A percentile compares a stretch with the other conserved stretches of the same genome.
Evolutionary conservation across 30 jellyfish, hydroid and myxozoan species (phyloP).

Genomic region (Aurelia aurita): DNA sequence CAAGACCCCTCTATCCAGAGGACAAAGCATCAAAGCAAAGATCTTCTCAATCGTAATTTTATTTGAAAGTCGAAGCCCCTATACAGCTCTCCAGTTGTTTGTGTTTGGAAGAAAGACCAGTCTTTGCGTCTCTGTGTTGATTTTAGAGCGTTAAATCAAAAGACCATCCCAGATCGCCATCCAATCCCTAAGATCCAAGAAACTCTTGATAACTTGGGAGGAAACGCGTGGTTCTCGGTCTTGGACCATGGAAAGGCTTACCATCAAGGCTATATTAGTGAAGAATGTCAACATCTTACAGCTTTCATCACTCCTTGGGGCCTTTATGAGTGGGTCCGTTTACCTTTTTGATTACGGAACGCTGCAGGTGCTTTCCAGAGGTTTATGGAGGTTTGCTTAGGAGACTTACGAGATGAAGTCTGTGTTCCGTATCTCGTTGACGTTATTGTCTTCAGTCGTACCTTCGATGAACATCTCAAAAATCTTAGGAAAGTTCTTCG

Average conservation of each 20-base stretch:
- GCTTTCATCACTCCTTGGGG: conserved; percentile 70
- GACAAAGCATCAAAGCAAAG: neutral
- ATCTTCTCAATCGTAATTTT: neutral
- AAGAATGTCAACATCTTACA: conserved; percentile 39
- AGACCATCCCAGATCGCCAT: conserved; percentile 63
- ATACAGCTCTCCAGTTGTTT: conserved; percentile 41
- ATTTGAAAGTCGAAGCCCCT: neutral
- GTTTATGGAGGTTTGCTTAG: conserved; percentile 25
- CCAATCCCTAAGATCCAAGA: conserved; percentile 62
- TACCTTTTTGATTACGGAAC: conserved; percentile 7
- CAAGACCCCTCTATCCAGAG: conserved; percentile 21
- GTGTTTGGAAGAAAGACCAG: conserved; percentile 47
- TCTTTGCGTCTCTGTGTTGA: conserved; percentile 60
- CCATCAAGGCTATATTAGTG: conserved; percentile 65
- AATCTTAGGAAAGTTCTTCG: conserved; percentile 16
- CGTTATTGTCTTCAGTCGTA: conserved; percentile 8
- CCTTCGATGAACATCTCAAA: neutral
- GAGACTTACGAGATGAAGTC: conserved; percentile 6
- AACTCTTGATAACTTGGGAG: too few species aligned
- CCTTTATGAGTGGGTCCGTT: conserved; percentile 24
- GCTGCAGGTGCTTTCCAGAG: conserved; percentile 33
- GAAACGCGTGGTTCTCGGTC: conserved; percentile 67
- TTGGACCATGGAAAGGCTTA: conserved; percentile 72
- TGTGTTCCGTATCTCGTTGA: conserved; percentile 39
- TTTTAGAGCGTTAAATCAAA: conserved; percentile 25